Base-by-base conservation (phyloP, 2,113 vertebrate genomes). In the Phasianus colchicus region DNA sequence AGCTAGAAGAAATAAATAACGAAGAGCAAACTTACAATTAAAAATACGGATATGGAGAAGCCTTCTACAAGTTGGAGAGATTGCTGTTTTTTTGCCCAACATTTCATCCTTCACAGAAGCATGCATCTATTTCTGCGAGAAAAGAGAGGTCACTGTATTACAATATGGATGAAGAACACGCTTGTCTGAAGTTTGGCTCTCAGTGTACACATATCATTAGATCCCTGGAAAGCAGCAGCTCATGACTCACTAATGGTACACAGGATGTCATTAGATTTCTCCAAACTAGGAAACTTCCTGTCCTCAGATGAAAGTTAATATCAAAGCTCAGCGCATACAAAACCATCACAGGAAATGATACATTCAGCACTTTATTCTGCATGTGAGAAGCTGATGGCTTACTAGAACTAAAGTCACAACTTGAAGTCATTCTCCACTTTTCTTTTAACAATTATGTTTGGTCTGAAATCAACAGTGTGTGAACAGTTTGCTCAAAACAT, bases 1-100 rank as follows among this genome's bases (percentile, higher is more conserved):
- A 88, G 65, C 66, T 38, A 9, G 3, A 27, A 61, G 86, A 95
- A 92, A 93, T 58, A 94, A 90, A 90, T 94, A 74, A 76, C 77
- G 29, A 9, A 30, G 43, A 22, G 38, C 50, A 86, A 84, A 66
- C 16, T 12, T 24, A 83, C 64, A 13, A 18, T 25, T 22, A 29
- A 70, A 74, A 34, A 61, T 11, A 79, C 69, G 60, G 43, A 76
- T 50, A 32, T 66, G 55, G 34, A 91, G 71, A 72, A 94, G 38
- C 17, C 54, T 71, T 34, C 71, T 52, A 42, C 58, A 58, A 77
- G 34, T 14, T 81, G 69, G 36, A 75, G 54, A 67, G 36, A 25
- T 18, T 2, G 19, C 48, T 22, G 34, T 14, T 73, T 8, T 40
- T 50, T 65, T 45, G 29, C 30, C 81, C 47, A 19, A 3, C 21